These are phyloP conservation scores for Mormyrus hasselquistii DNA, from an alignment of 2,797 vertebrate genomes.

Conservation along the genomic window DNA sequence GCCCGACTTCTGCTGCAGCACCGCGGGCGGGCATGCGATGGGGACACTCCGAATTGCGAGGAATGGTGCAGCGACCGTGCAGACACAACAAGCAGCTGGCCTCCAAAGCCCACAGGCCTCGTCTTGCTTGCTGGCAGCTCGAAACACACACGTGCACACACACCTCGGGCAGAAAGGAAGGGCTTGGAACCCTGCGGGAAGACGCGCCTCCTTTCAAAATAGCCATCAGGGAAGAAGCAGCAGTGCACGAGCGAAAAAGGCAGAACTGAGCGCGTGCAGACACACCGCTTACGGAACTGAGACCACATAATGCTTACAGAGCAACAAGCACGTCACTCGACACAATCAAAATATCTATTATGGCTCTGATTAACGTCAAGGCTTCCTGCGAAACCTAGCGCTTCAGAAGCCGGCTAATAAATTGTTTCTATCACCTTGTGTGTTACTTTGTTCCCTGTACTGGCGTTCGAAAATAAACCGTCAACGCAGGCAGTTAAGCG, in stretches of 20 bases:
- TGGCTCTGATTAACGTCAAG: background rate
- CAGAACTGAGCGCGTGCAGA: background rate
- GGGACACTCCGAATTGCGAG: background rate
- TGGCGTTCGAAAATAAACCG: background rate
- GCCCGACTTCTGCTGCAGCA: background rate
- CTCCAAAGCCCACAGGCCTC: background rate
- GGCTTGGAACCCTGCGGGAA: background rate
- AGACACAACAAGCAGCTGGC: background rate
- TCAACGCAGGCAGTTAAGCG: background rate
- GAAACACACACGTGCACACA: background rate
- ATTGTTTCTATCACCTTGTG: background rate
- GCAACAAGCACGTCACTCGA: constrained; percentile 28
- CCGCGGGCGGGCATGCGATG: background rate
- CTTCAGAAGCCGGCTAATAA: background rate
- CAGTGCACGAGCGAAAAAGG: background rate
- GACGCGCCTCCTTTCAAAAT: background rate
- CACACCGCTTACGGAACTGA: background rate
- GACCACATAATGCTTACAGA: background rate
- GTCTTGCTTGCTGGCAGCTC: background rate
- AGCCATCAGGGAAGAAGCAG: background rate
- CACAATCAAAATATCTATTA: constrained; percentile 27
- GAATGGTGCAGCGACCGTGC: background rate
- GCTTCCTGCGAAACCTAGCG: background rate
- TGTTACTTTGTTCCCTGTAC: background rate
- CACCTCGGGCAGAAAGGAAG: background rate